A percentile compares a stretch with the other conserved stretches of the same genome.
These are phyloP conservation scores for Antheraea mylitta DNA, from an alignment of 1,140 invertebrate genomes.

Conservation along the genomic window DNA sequence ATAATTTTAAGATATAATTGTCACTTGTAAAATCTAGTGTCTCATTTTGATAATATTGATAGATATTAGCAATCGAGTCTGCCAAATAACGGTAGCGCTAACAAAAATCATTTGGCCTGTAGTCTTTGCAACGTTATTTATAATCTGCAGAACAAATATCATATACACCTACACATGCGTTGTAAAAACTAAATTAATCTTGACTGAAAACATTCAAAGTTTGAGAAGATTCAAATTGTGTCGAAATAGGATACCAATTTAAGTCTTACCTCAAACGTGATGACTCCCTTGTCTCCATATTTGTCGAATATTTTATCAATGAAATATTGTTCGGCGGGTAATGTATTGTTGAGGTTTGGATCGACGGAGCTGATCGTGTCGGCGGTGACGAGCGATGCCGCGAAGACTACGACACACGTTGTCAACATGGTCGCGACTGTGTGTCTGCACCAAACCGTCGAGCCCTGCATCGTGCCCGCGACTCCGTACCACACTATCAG, in stretches of 20 bases:
- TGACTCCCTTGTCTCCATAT: conserved; percentile 80
- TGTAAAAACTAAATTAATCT: not conserved
- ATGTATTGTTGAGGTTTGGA: conserved; percentile 42
- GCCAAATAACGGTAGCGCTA: not conserved
- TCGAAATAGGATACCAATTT: not conserved
- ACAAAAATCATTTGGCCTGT: not conserved
- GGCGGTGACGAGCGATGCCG: conserved; percentile 32
- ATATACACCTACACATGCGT: conserved; percentile 1
- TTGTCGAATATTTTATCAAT: conserved; percentile 80
- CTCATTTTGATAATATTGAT: too few relatives aligned
- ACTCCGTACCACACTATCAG: conserved; percentile 58
- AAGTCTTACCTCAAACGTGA: conserved; percentile 80
- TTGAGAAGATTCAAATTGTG: not conserved
- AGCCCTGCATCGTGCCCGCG: conserved; percentile 41
- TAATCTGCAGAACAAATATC: conserved; percentile 13
- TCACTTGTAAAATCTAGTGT: too few relatives aligned
- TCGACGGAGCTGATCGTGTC: conserved; percentile 23
- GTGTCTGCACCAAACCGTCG: conserved; percentile 34
- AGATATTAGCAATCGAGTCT: not conserved
- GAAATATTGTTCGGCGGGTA: conserved; percentile 71
- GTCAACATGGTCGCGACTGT: conserved; percentile 57
- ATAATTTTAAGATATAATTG: too few relatives aligned
- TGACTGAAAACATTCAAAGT: not conserved
- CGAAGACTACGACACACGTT: conserved; percentile 46
- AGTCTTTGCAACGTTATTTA: conserved; percentile 2